Conservation (phyloP, 30 jellyfish, hydroid and myxozoan genomes). For the Pelagia noctiluca region DNA sequence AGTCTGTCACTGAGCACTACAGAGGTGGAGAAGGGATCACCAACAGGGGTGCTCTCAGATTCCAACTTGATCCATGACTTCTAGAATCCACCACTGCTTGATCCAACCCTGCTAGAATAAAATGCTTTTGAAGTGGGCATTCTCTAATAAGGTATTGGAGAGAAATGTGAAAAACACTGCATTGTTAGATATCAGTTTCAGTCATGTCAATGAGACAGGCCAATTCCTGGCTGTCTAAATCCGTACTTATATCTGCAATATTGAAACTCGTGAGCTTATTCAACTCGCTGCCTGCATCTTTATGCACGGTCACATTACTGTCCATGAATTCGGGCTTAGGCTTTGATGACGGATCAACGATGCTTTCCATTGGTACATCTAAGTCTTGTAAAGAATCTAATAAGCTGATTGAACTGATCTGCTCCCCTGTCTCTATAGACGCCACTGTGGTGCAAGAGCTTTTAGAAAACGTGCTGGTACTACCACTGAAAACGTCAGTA, state of each 20-base stretch:
- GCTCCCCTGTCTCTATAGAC: constrained; percentile 42
- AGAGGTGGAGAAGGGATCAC: no score
- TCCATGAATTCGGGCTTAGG: constrained; percentile 39
- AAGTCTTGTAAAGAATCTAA: constrained; percentile 64
- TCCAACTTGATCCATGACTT: no score
- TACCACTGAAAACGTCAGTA: constrained; percentile 18
- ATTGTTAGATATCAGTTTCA: constrained; percentile 39
- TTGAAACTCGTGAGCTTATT: constrained; percentile 2
- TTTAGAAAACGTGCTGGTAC: constrained; percentile 51
- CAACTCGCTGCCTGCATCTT: background rate
- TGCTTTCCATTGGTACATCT: constrained; percentile 45
- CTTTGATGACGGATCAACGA: constrained; percentile 24
- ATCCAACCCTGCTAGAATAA: no score
- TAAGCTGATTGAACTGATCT: constrained; percentile 30
- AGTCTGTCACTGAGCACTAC: no score
- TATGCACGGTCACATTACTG: constrained; percentile 40
- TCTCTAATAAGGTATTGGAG: no score
- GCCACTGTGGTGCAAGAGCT: constrained; percentile 67
- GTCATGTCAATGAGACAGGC: constrained; percentile 31
- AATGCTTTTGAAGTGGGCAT: no score
- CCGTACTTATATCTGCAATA: constrained; percentile 27
- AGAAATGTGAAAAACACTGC: no score
- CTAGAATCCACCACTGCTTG: no score
- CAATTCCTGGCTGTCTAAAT: constrained; percentile 16
- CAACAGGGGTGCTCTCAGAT: no score